phyloP scores from a whole-genome alignment of 2,797 vertebrate genomes.

The Ctenochaetus hawaiiensis region DNA sequence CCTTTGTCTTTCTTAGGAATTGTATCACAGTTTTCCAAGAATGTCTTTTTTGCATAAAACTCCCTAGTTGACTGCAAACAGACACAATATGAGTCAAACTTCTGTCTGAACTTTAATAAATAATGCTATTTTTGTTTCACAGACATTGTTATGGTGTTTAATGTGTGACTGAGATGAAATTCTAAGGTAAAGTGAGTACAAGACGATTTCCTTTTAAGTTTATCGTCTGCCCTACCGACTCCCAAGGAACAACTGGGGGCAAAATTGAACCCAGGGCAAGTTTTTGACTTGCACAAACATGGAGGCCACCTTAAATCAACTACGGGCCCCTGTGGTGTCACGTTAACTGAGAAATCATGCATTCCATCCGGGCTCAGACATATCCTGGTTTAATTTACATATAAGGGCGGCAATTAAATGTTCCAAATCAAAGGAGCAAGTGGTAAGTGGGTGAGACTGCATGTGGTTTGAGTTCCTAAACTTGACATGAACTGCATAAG shows the following conservation, averaged over 20 bases:
- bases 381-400: background rate
- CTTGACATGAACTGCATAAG: slow-evolving; percentile 39
- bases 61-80: background rate
- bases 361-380: background rate
- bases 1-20: slow-evolving; percentile 35
- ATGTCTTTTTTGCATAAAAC: background rate
- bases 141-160: background rate
- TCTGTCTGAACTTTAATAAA: background rate
- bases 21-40: slow-evolving; percentile 6
- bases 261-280: no score
- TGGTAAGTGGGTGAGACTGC: background rate
- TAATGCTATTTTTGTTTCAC: background rate
- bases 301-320: background rate
- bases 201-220: no score
- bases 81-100: background rate
- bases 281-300: no score
- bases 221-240: no score
- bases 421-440: background rate
- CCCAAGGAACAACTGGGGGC: no score
- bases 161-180: background rate
- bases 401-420: background rate
- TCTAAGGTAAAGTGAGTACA: background rate
- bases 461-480: background rate
- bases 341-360: background rate
- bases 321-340: background rate